Base-by-base conservation (phyloP, 2,888 invertebrate genomes). In the Ametastegia equiseti region DNA sequence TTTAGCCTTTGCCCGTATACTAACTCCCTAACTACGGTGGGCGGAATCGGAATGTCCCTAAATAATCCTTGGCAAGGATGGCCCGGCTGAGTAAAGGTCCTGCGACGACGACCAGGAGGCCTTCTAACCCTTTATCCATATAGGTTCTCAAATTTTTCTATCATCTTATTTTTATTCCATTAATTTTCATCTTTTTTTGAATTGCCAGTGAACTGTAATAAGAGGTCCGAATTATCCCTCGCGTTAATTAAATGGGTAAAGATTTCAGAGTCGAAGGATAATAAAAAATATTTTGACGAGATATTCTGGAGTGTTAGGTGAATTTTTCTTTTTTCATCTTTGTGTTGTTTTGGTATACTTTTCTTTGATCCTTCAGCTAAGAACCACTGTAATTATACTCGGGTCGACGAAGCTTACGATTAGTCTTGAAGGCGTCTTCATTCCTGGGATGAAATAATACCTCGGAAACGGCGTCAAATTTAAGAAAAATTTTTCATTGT, bases 41-140 rank as follows among this genome's bases (percentile, higher is more conserved):
- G 88, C 88, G 88, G 87, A 82, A 81, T 65, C 82, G 83, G 85
- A 88, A 86, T 87, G 85, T 84, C 82, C 84, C 85, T 88, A 87
- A 88, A 89, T 88, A 88, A 88, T 87, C 84, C 85, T n/a, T 71
- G 81, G 63, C 50, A 79, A 84, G 84, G 83, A 85, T 83, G 30
- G 42, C n/a, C n/a, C n/a, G n/a, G n/a, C n/a, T n/a, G 4, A 27
- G 50, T n/a, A n/a, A 15, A 78, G 78, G 42, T 60, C 60, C 78
- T 63, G n/a, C n/a, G 63, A 63, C 60, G 78, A 60, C 78, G 39
- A n/a, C n/a, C n/a, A n/a, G n/a, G 39, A 60, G 11, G 6, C 42
- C 13, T 30, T 23, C 30, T 39, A 78, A 57, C 78, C 78, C 60
- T 78, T 78, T 63, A 30, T 39, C 54, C 15, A n/a, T n/a, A n/a